Percentiles rank a stretch among this genome's conserved stretches.
phyloP scores from a whole-genome alignment of 2,797 vertebrate species.

The Neosalanx taihuensis region DNA sequence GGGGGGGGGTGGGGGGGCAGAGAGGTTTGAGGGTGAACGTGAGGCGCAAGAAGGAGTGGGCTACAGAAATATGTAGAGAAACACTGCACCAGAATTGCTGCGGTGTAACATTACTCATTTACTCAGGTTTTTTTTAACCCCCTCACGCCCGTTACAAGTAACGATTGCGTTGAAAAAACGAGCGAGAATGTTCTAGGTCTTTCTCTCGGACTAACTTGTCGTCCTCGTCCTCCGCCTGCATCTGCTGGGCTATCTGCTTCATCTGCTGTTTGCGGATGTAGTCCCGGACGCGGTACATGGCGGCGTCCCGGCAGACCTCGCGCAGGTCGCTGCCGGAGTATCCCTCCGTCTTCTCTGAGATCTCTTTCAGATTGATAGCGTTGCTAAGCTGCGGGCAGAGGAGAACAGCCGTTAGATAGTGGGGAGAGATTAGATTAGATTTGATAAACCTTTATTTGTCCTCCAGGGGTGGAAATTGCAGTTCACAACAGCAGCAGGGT shows the following conservation, averaged over 20 bases:
- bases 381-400: slow-evolving; percentile 69
- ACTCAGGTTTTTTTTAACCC: too few species aligned
- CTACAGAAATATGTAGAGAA: too few species aligned
- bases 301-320: slow-evolving; percentile 78
- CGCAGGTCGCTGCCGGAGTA: slow-evolving; percentile 79
- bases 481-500: too few species aligned
- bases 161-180: not conserved
- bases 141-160: too few species aligned
- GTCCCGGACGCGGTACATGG: slow-evolving; percentile 78
- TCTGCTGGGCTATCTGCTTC: slow-evolving; percentile 74
- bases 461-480: too few species aligned
- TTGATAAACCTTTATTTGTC: too few species aligned
- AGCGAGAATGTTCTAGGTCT: not conserved
- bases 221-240: slow-evolving; percentile 60
- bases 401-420: not conserved
- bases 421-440: not conserved
- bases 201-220: slow-evolving; percentile 58
- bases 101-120: too few species aligned
- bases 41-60: too few species aligned
- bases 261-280: slow-evolving; percentile 81
- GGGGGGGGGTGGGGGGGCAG: slow-evolving; percentile 5
- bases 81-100: too few species aligned
- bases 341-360: slow-evolving; percentile 71
- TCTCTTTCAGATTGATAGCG: slow-evolving; percentile 75
- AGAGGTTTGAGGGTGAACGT: not conserved